Conservation (phyloP, 2,113 vertebrate genomes). For the Vidua macroura region DNA sequence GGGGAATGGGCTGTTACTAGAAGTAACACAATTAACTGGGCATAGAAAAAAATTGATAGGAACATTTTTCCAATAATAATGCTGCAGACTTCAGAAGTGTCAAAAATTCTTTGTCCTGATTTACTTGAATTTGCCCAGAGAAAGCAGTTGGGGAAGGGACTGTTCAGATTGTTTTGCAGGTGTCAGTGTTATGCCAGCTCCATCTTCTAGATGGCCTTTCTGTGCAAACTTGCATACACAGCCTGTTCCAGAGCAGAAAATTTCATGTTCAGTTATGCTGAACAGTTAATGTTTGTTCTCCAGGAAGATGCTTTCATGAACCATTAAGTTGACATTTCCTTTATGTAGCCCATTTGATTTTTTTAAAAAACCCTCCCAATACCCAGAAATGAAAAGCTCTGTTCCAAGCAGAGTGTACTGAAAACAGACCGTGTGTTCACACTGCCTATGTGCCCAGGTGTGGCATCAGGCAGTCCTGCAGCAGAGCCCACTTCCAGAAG, state of each 20-base stretch:
- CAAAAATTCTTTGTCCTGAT: background rate
- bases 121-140: background rate
- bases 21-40: background rate
- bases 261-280: background rate
- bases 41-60: background rate
- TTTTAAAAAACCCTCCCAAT: background rate
- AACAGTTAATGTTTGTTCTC: background rate
- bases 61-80: background rate
- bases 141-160: background rate
- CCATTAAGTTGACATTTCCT: background rate
- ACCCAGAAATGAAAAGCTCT: background rate
- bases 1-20: background rate
- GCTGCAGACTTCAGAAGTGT: background rate
- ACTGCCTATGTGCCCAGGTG: background rate
- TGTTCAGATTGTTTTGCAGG: background rate
- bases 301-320: background rate
- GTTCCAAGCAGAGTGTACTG: background rate
- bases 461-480: background rate
- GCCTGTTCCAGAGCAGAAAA: background rate
- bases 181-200: background rate
- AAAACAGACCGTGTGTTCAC: background rate
- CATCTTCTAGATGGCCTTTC: background rate
- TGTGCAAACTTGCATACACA: background rate
- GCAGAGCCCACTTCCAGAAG: background rate
- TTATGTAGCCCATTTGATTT: background rate